Evolutionary conservation across 2,797 vertebrate species (phyloP), one percentile per base, ranked within the genome.

Genomic region (Hoplostethus mediterraneus): DNA sequence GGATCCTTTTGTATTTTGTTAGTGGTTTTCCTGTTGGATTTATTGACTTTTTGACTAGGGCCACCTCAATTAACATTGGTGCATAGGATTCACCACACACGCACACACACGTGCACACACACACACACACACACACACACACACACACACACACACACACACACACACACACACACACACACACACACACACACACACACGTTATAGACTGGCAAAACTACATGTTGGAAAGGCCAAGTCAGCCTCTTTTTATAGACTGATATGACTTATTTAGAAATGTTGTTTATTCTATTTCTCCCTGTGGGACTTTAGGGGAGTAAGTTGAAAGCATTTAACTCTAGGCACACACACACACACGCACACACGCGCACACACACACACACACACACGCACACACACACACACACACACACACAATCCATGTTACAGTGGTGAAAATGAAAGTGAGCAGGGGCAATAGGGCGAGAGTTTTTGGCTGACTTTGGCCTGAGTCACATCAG

Each of bases 401-500:
- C 38, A 67, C 14, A 56, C 53, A 51, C 51, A 54, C 45, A 40
- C 48, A 52, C 21, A 16, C 9, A 13, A 45, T 25, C 0, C 21
- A 75, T 11, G 11, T 42, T 11, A 42, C 40, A 42, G 40, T 3
- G 6, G 17, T 60, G 40, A 40, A 44, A 45, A 13, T 60, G 38
- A 60, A 45, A 73, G 52, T 25, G 62, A 28, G n/a, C 2, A 33
- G 14, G 54, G 13, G 21, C 49, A 63, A n/a, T 45, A 33, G 36
- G 31, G 52, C 30, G 12, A 51, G 10, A 33, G 6, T 45, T 17
- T 67, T 25, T 56, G 48, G 33, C 16, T 56, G 28, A 61, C 30
- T 13, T 25, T 7, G 49, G 12, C 28, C 49, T 52, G 6, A 54
- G 73, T 92, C 83, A 84, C 92, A 88, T 72, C 70, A 65, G 56